Evolutionary conservation across 2,888 invertebrate genomes (phyloP).

Genomic region (Euclidia mi): DNA sequence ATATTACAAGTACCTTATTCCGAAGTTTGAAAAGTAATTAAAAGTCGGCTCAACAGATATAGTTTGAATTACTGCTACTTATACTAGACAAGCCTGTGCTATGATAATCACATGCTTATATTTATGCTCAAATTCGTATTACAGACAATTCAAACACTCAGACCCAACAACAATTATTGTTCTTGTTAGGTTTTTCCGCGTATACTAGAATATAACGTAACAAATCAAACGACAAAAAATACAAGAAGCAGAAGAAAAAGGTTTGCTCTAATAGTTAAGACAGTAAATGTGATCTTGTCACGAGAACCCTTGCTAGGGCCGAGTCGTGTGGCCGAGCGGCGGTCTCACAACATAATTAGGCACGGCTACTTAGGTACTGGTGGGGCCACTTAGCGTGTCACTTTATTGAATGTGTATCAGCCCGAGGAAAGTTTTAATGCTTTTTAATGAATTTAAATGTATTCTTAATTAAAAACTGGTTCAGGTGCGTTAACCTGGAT

Average conservation of each 20-base stretch:
- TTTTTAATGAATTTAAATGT: constrained; percentile 88
- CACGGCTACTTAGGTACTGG: constrained; percentile 65
- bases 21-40: no score
- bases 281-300: neutral
- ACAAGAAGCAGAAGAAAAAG: no score
- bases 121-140: no score
- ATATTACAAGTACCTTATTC: no score
- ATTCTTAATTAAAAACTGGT: constrained; percentile 88
- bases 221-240: neutral
- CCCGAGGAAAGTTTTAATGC: constrained; percentile 80
- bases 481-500: constrained; percentile 81
- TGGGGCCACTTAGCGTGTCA: constrained; percentile 67
- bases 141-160: no score
- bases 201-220: no score
- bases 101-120: no score
- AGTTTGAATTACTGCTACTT: no score
- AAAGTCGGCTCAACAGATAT: no score
- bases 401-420: constrained; percentile 73
- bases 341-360: constrained; percentile 51
- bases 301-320: constrained; percentile 8
- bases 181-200: no score
- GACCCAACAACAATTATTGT: no score
- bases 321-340: constrained; percentile 9
- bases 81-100: no score
- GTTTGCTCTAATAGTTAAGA: neutral